Evolutionary conservation across 2,113 vertebrate genomes (phyloP).

Genomic region (Seriola quinqueradiata): DNA sequence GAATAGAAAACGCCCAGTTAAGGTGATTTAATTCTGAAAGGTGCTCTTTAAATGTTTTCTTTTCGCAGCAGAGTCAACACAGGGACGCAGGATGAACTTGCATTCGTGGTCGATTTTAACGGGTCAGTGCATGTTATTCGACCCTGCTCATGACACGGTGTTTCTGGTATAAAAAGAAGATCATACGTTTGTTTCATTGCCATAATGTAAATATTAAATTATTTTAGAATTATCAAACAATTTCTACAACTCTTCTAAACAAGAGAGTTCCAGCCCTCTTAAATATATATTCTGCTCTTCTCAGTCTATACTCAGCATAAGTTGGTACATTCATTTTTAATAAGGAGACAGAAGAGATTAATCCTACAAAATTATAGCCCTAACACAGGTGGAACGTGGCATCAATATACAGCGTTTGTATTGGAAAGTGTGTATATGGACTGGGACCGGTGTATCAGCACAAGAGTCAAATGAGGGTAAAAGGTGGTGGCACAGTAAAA

Average conservation of each 20-base stretch:
- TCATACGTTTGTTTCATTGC: neutral
- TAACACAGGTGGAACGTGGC: neutral
- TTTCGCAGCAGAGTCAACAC: neutral
- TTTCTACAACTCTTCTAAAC: neutral
- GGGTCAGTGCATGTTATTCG: neutral
- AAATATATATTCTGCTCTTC: neutral
- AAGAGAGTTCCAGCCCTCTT: neutral
- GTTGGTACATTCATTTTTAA: conserved; percentile 3
- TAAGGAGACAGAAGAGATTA: neutral
- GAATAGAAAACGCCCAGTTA: neutral
- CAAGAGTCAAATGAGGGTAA: conserved; percentile 4
- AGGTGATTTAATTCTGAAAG: neutral
- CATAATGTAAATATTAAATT: neutral
- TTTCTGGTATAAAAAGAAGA: neutral
- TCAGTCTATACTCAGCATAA: neutral
- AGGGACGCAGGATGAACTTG: neutral
- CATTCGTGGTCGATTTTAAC: neutral
- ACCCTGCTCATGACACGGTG: neutral
- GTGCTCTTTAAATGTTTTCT: conserved; percentile 1
- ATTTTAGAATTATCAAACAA: neutral
- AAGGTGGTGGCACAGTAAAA: neutral
- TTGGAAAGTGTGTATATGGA: neutral
- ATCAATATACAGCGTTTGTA: neutral
- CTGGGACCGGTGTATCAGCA: neutral
- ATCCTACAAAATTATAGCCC: neutral